Percentiles rank a stretch among this genome's conserved stretches.
These are phyloP conservation scores for Taxidea taxus DNA, from an alignment of 2,113 vertebrate species.

Conservation along the genomic window DNA sequence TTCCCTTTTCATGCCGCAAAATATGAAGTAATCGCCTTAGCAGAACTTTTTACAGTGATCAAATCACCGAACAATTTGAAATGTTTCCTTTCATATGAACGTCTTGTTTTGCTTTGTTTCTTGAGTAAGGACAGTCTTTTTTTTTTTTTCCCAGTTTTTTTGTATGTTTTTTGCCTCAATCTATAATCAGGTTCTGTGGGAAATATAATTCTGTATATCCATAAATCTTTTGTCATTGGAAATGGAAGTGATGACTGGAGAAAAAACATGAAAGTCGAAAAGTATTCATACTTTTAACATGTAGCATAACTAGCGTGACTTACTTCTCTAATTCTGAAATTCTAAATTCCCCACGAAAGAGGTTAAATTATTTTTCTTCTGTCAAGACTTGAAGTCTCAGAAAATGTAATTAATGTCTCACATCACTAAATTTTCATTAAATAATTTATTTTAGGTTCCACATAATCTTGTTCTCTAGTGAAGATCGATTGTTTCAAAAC, in stretches of 20 bases:
- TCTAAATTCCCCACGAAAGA: neutral
- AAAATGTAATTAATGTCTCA: neutral
- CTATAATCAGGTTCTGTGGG: neutral
- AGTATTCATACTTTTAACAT: neutral
- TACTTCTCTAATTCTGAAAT: neutral
- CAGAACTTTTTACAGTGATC: neutral
- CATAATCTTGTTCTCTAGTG: neutral
- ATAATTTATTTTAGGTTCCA: neutral
- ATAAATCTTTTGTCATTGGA: neutral
- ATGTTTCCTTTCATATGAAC: neutral
- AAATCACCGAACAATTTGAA: slow-evolving; percentile 5
- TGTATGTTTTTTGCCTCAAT: neutral
- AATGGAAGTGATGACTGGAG: neutral
- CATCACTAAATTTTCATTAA: neutral
- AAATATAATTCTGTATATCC: neutral
- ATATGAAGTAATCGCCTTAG: slow-evolving; percentile 23
- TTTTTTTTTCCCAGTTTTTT: neutral
- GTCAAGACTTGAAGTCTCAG: neutral
- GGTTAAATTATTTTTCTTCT: neutral
- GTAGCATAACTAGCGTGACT: neutral
- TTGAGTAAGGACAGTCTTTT: neutral
- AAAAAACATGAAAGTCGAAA: neutral
- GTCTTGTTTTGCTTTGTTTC: slow-evolving; percentile 6
- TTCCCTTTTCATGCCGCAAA: neutral
- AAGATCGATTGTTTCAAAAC: neutral